Conservation (phyloP, 2,888 invertebrate genomes). For the Hyppa rectilinea region DNA sequence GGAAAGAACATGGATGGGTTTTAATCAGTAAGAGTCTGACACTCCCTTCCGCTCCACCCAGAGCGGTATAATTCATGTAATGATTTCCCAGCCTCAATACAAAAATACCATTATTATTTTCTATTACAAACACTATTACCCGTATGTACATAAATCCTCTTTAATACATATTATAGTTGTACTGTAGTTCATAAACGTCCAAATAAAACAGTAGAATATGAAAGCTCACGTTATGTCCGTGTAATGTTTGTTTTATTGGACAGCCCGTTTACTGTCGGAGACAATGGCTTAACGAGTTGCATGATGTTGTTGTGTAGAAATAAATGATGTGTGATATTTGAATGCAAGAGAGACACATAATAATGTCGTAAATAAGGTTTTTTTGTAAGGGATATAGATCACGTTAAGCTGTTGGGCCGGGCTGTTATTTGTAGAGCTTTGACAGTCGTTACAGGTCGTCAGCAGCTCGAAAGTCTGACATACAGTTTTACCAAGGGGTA, state of each 20-base stretch:
- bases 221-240: conserved; percentile 17
- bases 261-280: conserved; percentile 15
- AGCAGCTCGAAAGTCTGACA: too few relatives aligned
- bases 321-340: conserved; percentile 11
- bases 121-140: not conserved
- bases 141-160: not conserved
- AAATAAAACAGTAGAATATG: conserved; percentile 40
- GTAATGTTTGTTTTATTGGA: conserved; percentile 42
- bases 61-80: too few relatives aligned
- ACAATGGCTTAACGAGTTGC: conserved; percentile 32
- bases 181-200: conserved; percentile 1
- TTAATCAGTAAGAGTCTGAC: too few relatives aligned
- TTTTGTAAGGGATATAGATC: too few relatives aligned
- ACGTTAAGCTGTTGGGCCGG: too few relatives aligned
- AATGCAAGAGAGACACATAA: not conserved
- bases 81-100: too few relatives aligned
- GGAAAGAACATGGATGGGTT: too few relatives aligned
- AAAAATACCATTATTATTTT: too few relatives aligned
- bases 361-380: not conserved
- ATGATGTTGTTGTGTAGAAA: conserved; percentile 12
- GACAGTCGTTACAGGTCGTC: too few relatives aligned
- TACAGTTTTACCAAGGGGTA: too few relatives aligned
- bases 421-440: too few relatives aligned
- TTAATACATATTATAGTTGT: not conserved
- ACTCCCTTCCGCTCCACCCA: too few relatives aligned